Evolutionary conservation across 2,113 vertebrate species (phyloP), one percentile per base, ranked within the genome.

Genomic region (Atlantisia rogersi): DNA sequence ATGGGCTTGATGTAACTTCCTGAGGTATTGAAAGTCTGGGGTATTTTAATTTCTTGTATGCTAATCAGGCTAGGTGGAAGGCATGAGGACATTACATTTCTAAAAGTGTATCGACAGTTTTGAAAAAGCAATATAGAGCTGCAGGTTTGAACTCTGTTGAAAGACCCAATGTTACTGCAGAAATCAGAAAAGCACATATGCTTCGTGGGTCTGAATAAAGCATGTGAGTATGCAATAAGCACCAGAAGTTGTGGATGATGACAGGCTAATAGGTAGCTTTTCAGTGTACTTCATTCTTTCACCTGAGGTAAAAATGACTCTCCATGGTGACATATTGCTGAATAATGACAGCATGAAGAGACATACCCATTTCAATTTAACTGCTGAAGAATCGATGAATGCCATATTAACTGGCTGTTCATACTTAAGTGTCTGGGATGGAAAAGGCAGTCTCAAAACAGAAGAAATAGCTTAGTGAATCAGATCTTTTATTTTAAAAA

Each of bases 161-260:
- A 97, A 92, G 89, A 91, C 92, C 11, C 29, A 93, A 48, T 37
- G n/a, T 90, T 82, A 94, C 86, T 18, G 39, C 35, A 89, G 90
- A 94, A 96, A 97, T 83, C 62, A 76, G 74, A 75, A 92, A 75
- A 97, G 80, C 52, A 94, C 86, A 77, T 93, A 74, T 76, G 70
- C 48, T 92, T 95, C 53, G 4, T 20, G 10, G 9, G 16, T 85
- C 67, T 96, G 86, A 93, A 92, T 88, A 94, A 96, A 95, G 59
- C 58, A 50, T 59, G 53, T 86, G 84, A 95, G 48, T 44, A 68
- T 91, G 79, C 59, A 73, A n/a, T 85, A 93, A 89, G 62, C 82
- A 86, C 90, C 65, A 92, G 81, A 82, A 63, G 68, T 89, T 85
- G 59, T 29, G 79, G 82, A 92, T 81, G 89, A 92, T 92, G 83